Evolutionary conservation across 1,140 invertebrate species (phyloP).

Genomic region (Euura lappo): DNA sequence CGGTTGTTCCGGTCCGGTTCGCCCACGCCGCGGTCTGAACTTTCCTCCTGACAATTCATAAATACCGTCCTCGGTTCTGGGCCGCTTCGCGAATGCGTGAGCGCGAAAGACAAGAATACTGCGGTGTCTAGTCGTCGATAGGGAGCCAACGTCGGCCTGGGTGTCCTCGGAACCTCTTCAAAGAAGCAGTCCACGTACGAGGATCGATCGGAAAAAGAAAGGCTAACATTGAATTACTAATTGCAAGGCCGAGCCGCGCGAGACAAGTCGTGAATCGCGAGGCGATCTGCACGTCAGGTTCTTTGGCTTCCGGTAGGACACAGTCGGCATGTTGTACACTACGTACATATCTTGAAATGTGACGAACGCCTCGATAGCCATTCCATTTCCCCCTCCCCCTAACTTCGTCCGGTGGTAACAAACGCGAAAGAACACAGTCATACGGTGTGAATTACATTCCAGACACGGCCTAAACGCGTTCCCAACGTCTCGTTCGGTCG

Average conservation of each 20-base stretch:
- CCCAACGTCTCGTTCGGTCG: constrained; percentile 35
- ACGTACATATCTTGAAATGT: not conserved
- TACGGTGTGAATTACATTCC: constrained; percentile 55
- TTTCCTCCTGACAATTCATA: not conserved
- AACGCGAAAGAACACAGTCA: not conserved
- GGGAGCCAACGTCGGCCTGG: not conserved
- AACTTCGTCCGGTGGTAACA: not conserved
- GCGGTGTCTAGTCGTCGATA: not conserved
- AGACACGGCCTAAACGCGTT: constrained; percentile 48
- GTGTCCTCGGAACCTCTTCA: not conserved
- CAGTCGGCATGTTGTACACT: not conserved
- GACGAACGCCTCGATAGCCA: not conserved
- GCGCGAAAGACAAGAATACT: not conserved
- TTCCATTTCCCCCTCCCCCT: too few relatives aligned
- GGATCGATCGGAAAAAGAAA: not conserved
- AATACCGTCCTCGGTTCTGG: not conserved
- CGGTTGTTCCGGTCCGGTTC: not conserved
- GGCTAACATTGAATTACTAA: constrained; percentile 4
- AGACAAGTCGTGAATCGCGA: too few relatives aligned
- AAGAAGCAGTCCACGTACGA: not conserved
- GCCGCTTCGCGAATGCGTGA: not conserved
- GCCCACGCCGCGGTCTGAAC: not conserved
- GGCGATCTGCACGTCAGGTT: not conserved
- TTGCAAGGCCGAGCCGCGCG: not conserved
- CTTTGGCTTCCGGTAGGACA: not conserved